Base-by-base conservation (phyloP, 2,797 vertebrate genomes). In the Staurois parvus region DNA sequence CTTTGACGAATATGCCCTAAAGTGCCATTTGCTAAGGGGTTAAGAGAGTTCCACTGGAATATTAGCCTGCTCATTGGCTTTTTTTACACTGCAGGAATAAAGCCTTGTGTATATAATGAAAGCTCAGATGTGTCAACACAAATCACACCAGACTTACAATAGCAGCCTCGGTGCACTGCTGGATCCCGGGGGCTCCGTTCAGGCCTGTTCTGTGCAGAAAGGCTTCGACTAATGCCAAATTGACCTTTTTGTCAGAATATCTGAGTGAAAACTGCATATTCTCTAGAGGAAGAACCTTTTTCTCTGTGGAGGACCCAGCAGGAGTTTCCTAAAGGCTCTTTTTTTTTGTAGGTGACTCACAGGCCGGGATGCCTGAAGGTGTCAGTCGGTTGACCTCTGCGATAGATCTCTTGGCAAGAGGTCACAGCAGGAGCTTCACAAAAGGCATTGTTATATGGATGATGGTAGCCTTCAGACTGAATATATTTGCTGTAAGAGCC, bases 191-290 rank as follows among this genome's bases (percentile, higher is more conserved):
- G 64, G 84, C 64, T 32, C 72, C 77, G 48, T 28, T 48, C 77
- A 62, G n/a, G 64, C 13, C 64, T 48, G 45, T 19, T 26, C 79
- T 81, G 30, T 64, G 66, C 62, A 30, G 45, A n/a, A 81, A 81
- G 26, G 19, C 77, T 75, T 85, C 42, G 70, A 37, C 77, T 81
- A 69, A 75, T 85, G 84, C 40, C 77, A 81, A 79, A 80, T 75
- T 86, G 84, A 86, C 84, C 84, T 86, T 86, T 86, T n/a, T 70
- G 52, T 64, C 64, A 62, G 72, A 81, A 70, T 79, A 64, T 64
- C 21, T 79, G 28, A 73, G 83, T 74, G 76, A 67, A 85, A 85
- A 56, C 28, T 52, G 68, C 13, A 34, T 37, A 85, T 19, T 17
- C 64, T 81, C 64, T 45, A 37, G 72, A 76, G 78, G 26, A 19